Base-by-base conservation (phyloP, 1,140 invertebrate genomes). In the Pseudomyrmex gracilis region DNA sequence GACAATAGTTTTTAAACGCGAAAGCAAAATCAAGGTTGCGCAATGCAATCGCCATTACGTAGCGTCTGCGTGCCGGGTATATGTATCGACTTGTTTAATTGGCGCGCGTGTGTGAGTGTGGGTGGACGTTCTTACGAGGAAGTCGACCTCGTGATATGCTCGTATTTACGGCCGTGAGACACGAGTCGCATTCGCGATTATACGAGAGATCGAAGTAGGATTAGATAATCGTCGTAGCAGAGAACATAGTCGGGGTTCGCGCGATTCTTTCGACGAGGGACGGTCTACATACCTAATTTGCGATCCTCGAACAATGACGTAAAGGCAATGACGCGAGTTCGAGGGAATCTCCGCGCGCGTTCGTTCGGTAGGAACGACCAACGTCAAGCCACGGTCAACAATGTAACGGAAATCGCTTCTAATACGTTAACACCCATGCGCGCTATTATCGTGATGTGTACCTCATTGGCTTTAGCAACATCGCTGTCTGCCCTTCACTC, bases 381-480 rank as follows among this genome's bases (percentile, higher is more conserved):
- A 34, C 34, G 34, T 12, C 47, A 53, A 22, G 47, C 43, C 43
- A 70, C 47, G 43, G 83, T 22, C 74, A 70, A 90, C 87, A 88
- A 90, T 90, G 87, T 85, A 90, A 85, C 89, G 89, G 89, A 90
- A 90, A 90, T 90, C 85, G 83, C 82, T 78, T 55, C 70, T 85
- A 89, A 90, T 90, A 82, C 83, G 77, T 87, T 78, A 85, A 90
- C 89, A 89, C 86, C 87, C 88, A 89, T 89, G 83, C 86, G 70
- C 84, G 63, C 82, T 90, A 89, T 89, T 87, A 85, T 61, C 83
- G 71, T 53, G 89, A 89, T 89, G 80, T 89, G 80, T 82, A 60
- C 60, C 74, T 89, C 76, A 82, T 83, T 77, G 88, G 58, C 64
- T 66, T 53, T 20, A 60, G 53, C 76, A 13, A 73, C 71, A 71